Conservation (phyloP, 30 jellyfish, hydroid and myxozoan genomes). For the Cassiopea xamachana region DNA sequence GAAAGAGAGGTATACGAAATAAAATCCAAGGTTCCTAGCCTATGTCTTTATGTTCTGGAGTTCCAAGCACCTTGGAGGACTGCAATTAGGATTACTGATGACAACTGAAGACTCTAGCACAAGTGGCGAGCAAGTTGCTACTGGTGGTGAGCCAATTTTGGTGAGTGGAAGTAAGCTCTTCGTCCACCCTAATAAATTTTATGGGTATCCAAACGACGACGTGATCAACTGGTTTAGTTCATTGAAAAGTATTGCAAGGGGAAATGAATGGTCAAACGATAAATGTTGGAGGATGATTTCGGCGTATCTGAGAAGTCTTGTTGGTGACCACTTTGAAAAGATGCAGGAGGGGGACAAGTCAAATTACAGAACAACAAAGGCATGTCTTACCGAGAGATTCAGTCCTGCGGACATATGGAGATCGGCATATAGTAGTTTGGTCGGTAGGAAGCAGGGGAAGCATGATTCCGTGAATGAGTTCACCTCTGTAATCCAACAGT, state of each 20-base stretch:
- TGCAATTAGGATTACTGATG: neutral
- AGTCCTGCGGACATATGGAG: conserved; percentile 55
- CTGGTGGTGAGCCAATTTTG: no score
- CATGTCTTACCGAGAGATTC: conserved; percentile 33
- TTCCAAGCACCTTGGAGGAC: neutral
- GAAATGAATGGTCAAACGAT: conserved; percentile 27
- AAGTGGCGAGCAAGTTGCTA: neutral
- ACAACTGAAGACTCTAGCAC: neutral
- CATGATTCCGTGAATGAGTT: conserved; percentile 41
- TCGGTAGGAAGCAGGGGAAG: conserved; percentile 53
- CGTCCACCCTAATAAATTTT: neutral
- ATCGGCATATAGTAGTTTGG: conserved; percentile 47
- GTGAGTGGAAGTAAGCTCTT: no score
- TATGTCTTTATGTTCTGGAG: conserved; percentile 13
- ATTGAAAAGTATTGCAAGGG: conserved; percentile 7
- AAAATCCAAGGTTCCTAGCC: conserved; percentile 38
- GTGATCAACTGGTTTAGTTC: conserved; percentile 17
- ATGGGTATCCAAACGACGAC: conserved; percentile 13
- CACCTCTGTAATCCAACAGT: conserved; percentile 50
- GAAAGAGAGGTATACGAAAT: conserved; percentile 25
- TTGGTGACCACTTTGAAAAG: neutral
- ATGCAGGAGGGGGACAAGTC: neutral
- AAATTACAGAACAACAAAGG: neutral
- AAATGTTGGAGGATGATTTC: neutral
- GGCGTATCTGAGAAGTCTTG: conserved; percentile 4